Base-by-base conservation (phyloP, 2,888 invertebrate genomes). In the Dorcus hopei region DNA sequence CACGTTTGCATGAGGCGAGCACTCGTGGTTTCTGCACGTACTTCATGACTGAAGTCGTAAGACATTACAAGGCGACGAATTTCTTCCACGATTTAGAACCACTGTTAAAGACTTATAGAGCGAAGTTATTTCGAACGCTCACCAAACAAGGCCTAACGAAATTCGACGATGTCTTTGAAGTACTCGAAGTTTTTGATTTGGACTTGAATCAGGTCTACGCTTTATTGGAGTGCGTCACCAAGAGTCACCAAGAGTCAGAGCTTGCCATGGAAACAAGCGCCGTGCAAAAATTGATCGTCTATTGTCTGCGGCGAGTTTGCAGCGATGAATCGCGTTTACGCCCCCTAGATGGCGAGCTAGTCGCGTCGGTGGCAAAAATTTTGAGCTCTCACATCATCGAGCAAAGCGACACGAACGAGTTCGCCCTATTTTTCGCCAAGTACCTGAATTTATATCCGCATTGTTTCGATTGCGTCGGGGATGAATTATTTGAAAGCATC, bases 401-500 rank as follows among this genome's bases (percentile, higher is more conserved):
- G 11, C 42, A 59, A 51, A 48, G 57, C 11, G 57, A 75, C 49
- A 43, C 85, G 23, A 81, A 81, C 3, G 76, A 74, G 45, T 75
- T 89, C 66, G 87, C 88, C 65, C 75, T 73, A 4, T 74, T 82
- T 2, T 71, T 90, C 8, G 71, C 80, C 9, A 74, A 78, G 59
- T 89, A 87, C 72, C 79, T 90, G 14, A 73, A 81, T 58, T 79
- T 78, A 52, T 88, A 85, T 77, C 86, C 89, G 41, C 84, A 87
- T 68, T 81, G 80, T 67, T 79, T 86, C 3, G 70, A 75, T 9
- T 71, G 75, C 11, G 72, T 89, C 9, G 75, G 80, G 11, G 74
- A 74, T n/a, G 79, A 83, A 56, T 76, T 85, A 56, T 86, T 85
- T 62, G 77, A 77, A 62, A 79, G 80, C 49, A 80, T 85, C 58